Evolutionary conservation across 92 coral and sea anemone genomes (phyloP).

Genomic region (Epizoanthus ramosus): DNA sequence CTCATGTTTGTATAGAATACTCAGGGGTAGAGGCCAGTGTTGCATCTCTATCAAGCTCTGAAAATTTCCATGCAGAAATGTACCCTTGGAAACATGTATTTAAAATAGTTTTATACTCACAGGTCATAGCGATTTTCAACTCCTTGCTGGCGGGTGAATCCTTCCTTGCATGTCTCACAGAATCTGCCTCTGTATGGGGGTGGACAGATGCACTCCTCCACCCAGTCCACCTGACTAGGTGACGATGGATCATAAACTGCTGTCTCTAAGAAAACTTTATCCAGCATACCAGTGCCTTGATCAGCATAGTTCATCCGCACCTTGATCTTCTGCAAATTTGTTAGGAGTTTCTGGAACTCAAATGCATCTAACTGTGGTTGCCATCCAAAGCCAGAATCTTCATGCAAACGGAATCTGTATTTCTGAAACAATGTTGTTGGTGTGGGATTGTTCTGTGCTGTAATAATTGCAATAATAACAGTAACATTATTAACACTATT

Average conservation of each 20-base stretch:
- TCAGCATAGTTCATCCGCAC: conserved; percentile 92
- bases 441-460: conserved; percentile 73
- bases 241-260: conserved; percentile 72
- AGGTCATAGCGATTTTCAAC: conserved; percentile 68
- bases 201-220: conserved; percentile 94
- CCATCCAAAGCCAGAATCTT: conserved; percentile 92
- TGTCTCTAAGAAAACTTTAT: conserved; percentile 85
- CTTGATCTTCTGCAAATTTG: conserved; percentile 56
- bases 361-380: conserved; percentile 78
- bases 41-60: too few species aligned
- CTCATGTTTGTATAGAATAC: too few species aligned
- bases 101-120: conserved; percentile 55
- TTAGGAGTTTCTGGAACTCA: conserved; percentile 86
- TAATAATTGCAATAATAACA: not conserved
- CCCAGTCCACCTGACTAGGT: conserved; percentile 81
- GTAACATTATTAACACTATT: not conserved
- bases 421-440: conserved; percentile 81
- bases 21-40: too few species aligned
- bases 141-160: conserved; percentile 71
- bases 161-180: conserved; percentile 86
- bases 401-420: conserved; percentile 88
- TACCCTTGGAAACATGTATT: not conserved
- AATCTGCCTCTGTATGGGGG: conserved; percentile 75
- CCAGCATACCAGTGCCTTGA: conserved; percentile 97
- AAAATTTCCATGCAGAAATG: too few species aligned